Evolutionary conservation across 2,888 invertebrate species (phyloP).

Genomic region (Lasioglossum calceatum): DNA sequence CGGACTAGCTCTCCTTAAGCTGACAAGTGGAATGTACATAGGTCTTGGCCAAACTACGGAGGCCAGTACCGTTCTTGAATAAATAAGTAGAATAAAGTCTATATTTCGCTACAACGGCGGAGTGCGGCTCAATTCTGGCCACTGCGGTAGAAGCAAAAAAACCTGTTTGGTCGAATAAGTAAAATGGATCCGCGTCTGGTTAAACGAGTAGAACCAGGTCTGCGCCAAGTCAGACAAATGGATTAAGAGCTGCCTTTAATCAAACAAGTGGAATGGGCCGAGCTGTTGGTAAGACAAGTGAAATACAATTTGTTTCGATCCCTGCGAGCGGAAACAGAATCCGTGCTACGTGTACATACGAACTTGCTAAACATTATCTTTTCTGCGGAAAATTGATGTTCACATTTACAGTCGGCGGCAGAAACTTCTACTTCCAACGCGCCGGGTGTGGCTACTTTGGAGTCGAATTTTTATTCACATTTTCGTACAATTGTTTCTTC

Average conservation of each 20-base stretch:
- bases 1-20: background rate
- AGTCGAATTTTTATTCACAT: background rate
- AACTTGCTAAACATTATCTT: background rate
- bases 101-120: background rate
- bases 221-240: background rate
- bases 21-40: constrained; percentile 5
- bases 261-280: background rate
- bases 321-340: background rate
- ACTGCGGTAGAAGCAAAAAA: background rate
- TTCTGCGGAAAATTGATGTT: background rate
- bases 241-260: background rate
- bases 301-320: background rate
- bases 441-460: background rate
- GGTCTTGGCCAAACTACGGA: background rate
- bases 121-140: background rate
- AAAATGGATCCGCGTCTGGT: background rate
- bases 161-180: background rate
- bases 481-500: background rate
- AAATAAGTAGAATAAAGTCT: background rate
- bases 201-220: background rate
- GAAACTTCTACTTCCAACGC: background rate
- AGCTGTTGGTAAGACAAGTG: background rate
- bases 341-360: background rate
- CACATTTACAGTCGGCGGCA: background rate
- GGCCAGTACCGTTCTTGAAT: background rate